Percentiles rank a stretch among this genome's conserved stretches.
Conservation (phyloP, 2,797 vertebrate species). For the Odontamblyopus rebecca region DNA sequence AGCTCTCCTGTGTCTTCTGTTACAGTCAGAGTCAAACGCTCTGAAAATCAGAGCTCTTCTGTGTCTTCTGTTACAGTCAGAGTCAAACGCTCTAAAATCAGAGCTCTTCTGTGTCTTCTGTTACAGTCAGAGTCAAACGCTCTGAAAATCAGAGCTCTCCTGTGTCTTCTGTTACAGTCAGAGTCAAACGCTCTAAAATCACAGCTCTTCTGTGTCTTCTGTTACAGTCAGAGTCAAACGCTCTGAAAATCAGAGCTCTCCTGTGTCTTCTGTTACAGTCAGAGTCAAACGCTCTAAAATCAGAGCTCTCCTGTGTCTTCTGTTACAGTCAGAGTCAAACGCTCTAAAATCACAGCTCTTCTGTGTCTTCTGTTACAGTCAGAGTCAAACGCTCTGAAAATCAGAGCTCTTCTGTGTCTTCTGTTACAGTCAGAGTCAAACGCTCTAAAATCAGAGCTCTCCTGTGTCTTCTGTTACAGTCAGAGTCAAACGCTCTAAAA, state of each 20-base stretch:
- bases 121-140: neutral
- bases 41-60: constrained; percentile 3
- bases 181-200: neutral
- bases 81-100: neutral
- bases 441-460: constrained; percentile 2
- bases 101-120: neutral
- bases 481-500: constrained; percentile 1
- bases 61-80: neutral
- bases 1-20: neutral
- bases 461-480: neutral
- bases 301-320: neutral
- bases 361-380: neutral
- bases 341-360: constrained; percentile 2
- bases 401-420: neutral
- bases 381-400: constrained; percentile 1
- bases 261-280: neutral
- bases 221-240: neutral
- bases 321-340: neutral
- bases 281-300: constrained; percentile 1
- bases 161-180: neutral
- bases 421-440: neutral
- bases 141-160: constrained; percentile 1
- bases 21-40: constrained; percentile 1
- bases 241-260: constrained; percentile 1
- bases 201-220: neutral